These are phyloP conservation scores for Trogon melanurus DNA, from an alignment of 2,113 vertebrate species.

Conservation along the genomic window DNA sequence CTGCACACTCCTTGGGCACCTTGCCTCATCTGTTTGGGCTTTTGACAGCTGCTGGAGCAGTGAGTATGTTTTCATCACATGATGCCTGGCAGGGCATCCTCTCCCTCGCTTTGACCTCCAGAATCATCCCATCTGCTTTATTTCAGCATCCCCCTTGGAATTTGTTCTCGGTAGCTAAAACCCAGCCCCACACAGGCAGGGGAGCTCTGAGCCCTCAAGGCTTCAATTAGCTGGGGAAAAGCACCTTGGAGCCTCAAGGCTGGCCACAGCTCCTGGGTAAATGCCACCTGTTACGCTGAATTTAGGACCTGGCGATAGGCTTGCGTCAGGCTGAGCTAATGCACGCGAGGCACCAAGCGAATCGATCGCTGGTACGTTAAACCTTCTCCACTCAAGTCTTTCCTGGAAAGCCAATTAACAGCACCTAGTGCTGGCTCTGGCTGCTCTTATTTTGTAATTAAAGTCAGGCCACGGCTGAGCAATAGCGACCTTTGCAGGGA, in stretches of 20 bases:
- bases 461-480: slow-evolving; percentile 7
- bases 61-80: neutral
- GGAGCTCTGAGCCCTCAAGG: neutral
- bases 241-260: neutral
- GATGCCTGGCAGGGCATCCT: neutral
- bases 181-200: neutral
- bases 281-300: rapidly evolving
- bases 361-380: neutral
- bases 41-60: slow-evolving; percentile 33
- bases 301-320: neutral
- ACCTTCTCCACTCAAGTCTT: neutral
- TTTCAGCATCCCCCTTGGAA: neutral
- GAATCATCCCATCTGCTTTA: neutral
- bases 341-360: rapidly evolving
- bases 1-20: slow-evolving; percentile 34
- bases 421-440: rapidly evolving
- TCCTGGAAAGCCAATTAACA: slow-evolving; percentile 32
- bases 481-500: neutral
- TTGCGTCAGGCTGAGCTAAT: neutral
- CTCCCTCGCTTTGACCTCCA: slow-evolving; percentile 2
- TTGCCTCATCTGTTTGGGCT: neutral
- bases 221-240: neutral
- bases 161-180: neutral
- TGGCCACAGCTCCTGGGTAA: neutral
- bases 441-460: slow-evolving; percentile 3